Conservation (phyloP, 2,113 vertebrate genomes). For the Triplophysa rosa region DNA sequence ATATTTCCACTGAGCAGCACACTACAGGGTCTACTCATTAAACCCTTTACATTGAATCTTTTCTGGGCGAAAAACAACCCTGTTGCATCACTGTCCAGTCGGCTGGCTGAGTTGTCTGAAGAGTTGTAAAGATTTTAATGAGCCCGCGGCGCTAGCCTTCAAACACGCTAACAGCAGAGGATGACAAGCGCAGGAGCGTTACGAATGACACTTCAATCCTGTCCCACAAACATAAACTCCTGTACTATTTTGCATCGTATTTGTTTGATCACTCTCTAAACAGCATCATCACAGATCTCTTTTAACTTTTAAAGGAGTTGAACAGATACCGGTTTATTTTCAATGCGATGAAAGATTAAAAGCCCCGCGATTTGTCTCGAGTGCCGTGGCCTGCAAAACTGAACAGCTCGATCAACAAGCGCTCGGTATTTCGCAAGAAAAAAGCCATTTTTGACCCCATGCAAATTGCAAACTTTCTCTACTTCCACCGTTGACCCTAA, state of each 20-base stretch:
- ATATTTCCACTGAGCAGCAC: not conserved
- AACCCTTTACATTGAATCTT: constrained; percentile 3
- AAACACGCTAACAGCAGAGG: constrained; percentile 30
- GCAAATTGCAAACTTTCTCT: constrained; percentile 14
- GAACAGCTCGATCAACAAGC: constrained; percentile 14
- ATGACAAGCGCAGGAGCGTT: constrained; percentile 64
- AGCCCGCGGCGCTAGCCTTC: constrained; percentile 59
- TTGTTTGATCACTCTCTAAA: constrained; percentile 70
- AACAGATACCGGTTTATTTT: constrained; percentile 9
- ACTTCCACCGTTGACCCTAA: constrained; percentile 37
- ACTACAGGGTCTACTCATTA: constrained; percentile 1
- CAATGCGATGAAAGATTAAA: not conserved
- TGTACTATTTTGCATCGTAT: constrained; percentile 50
- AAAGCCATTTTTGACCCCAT: constrained; percentile 7
- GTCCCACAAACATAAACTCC: constrained; percentile 35
- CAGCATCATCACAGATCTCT: constrained; percentile 34
- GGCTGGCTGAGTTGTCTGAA: constrained; percentile 36
- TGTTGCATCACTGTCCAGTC: constrained; percentile 39
- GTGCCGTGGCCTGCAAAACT: not conserved
- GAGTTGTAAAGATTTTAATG: constrained; percentile 56
- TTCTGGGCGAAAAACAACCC: constrained; percentile 24
- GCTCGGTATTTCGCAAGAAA: not conserved
- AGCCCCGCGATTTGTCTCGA: not conserved
- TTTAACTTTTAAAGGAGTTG: not conserved
- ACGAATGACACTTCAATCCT: constrained; percentile 70